Evolutionary conservation across 1,140 invertebrate species (phyloP), one percentile per base, ranked within the genome.

Genomic region (Leptinotarsa texana): DNA sequence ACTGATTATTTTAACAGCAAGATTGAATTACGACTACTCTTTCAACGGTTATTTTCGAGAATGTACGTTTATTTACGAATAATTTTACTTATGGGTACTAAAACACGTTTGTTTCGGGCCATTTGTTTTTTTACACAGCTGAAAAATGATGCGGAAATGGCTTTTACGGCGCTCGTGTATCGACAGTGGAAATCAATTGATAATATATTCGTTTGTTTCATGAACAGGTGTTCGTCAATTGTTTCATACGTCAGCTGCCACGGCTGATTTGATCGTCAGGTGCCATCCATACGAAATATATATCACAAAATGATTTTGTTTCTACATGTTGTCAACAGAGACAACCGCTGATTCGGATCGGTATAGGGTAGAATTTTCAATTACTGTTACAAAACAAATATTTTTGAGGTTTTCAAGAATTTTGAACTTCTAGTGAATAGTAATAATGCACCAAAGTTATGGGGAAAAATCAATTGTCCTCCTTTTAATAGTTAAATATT

Each of bases 211-310:
- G 66, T 68, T 68, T 68, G 66, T 68, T 68, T 68, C 66, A 68
- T 27, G 33, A 68, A 68, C 66, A 68, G 66, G 66, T 68, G 66
- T 68, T 68, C 66, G 66, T 68, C 66, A 68, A 68, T 68, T 68
- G 66, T 68, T 68, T 49, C 66, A 57, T 57, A 68, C 66, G 27
- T 68, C 66, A 68, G 66, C 66, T 68, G 66, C 27, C 66, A 68
- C 66, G 66, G 66, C 42, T 68, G 66, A 68, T 68, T 33, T 68
- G 66, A 68, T 68, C 66, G 51, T 57, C 51, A 68, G 66, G 42
- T 68, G 66, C 66, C 66, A 68, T 47, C 66, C 15, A 68, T 68
- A 68, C 42, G 42, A 68, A 68, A 42, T 68, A 42, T 33, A 68
- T 68, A n/a, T 42, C 66, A 57, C 51, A 57, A 18, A 57, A 57